phyloP scores from a whole-genome alignment of 2,797 vertebrate genomes.

The Pelochelys cantorii region DNA sequence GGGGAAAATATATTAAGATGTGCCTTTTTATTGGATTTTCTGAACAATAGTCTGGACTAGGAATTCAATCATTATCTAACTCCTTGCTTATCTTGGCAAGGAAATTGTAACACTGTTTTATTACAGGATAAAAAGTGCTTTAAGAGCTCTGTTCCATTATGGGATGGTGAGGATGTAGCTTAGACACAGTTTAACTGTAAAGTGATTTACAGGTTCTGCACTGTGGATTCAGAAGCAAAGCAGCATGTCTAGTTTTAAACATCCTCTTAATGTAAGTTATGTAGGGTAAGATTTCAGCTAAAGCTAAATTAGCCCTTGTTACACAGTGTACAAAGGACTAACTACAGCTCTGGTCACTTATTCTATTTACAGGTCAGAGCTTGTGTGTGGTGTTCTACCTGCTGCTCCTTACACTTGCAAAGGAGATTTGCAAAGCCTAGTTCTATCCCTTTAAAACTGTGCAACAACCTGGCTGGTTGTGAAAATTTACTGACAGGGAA shows the following conservation, averaged over 20 bases:
- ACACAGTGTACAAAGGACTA: neutral
- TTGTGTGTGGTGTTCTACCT: neutral
- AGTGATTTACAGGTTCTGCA: neutral
- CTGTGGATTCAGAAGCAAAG: neutral
- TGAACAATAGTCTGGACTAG: constrained; percentile 2
- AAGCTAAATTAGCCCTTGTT: neutral
- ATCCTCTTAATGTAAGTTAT: neutral
- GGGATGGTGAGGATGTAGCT: neutral
- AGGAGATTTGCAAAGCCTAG: neutral
- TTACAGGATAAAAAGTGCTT: neutral
- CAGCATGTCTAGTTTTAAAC: neutral
- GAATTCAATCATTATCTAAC: neutral
- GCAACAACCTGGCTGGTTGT: rapidly evolving
- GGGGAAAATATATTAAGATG: neutral
- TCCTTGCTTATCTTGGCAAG: neutral
- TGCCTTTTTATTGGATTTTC: neutral
- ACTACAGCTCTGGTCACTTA: neutral
- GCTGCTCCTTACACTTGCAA: neutral
- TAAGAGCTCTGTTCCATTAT: neutral
- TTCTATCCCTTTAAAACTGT: neutral
- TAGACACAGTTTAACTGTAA: neutral
- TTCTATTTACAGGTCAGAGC: neutral
- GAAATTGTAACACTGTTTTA: neutral
- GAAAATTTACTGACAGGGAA: neutral
- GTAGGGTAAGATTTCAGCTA: neutral